These are phyloP conservation scores for Anoplolepis gracilipes DNA, from an alignment of 1,140 invertebrate genomes.

Conservation along the genomic window DNA sequence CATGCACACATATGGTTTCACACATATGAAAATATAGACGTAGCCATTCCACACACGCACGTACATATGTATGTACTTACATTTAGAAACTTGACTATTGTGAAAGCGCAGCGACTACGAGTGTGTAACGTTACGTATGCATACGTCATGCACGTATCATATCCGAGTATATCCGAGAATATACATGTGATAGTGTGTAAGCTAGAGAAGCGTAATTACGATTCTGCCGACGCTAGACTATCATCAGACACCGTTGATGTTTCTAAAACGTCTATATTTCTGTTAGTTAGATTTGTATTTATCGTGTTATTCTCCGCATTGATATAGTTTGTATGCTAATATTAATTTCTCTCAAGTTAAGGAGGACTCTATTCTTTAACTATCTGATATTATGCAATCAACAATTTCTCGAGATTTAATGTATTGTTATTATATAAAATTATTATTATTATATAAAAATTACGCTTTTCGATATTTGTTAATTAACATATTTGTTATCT, in stretches of 20 bases:
- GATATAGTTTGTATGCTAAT: background rate
- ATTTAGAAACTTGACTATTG: conserved; percentile 46
- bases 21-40: conserved; percentile 4
- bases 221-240: conserved; percentile 30
- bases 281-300: conserved; percentile 45
- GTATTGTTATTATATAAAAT: background rate
- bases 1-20: conserved; percentile 12
- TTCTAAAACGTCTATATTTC: conserved; percentile 26
- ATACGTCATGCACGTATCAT: conserved; percentile 41
- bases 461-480: background rate
- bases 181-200: conserved; percentile 17
- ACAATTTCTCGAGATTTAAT: background rate
- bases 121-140: conserved; percentile 25
- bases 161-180: conserved; percentile 1
- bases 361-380: background rate
- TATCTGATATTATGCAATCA: background rate
- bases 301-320: background rate
- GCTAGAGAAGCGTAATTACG: conserved; percentile 44
- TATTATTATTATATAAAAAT: conserved; percentile 6
- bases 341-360: background rate
- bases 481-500: conserved; percentile 34
- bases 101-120: background rate
- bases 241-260: conserved; percentile 47
- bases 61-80: background rate
- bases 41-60: background rate